Conservation (phyloP, 2,888 invertebrate genomes). For the Pandemis cinnamomeana region DNA sequence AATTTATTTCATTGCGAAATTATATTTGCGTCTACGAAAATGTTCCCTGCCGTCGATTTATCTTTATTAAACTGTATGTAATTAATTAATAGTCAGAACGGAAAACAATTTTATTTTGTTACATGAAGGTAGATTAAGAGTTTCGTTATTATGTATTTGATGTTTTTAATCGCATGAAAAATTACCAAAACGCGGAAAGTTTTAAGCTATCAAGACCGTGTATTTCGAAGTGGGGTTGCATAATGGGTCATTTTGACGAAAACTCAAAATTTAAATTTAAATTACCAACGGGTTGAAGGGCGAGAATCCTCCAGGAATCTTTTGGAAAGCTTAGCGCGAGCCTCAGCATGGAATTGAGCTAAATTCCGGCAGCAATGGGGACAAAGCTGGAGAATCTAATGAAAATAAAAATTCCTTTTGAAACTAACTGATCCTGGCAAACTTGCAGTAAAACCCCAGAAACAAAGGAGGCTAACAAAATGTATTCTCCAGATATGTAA, state of each 20-base stretch:
- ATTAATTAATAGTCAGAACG: conserved; percentile 26
- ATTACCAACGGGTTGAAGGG: not conserved
- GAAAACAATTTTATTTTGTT: conserved; percentile 17
- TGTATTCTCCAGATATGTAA: not conserved
- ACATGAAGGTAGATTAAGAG: not conserved
- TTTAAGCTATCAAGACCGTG: not conserved
- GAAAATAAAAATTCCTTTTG: conserved; percentile 13
- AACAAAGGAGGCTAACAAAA: not conserved
- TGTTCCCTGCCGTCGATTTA: conserved; percentile 27
- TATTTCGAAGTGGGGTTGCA: not conserved
- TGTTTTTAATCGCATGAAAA: conserved; percentile 4
- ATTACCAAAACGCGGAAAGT: not conserved
- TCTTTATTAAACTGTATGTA: conserved; percentile 36
- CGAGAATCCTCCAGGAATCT: conserved; percentile 6
- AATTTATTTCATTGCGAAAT: conserved; percentile 26
- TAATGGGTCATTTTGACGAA: not conserved
- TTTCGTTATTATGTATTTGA: not conserved
- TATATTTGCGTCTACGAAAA: conserved; percentile 21
- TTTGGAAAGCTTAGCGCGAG: conserved; percentile 12
- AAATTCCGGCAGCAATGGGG: conserved; percentile 21
- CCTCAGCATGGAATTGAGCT: not conserved
- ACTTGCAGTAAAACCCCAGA: not conserved
- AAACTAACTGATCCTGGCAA: conserved; percentile 5
- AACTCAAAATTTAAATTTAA: not conserved
- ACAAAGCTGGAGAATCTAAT: conserved; percentile 21